Percentiles rank a stretch among this genome's conserved stretches.
Evolutionary conservation across 2,113 vertebrate genomes (phyloP).

Genomic region (Melanocharis versteri): DNA sequence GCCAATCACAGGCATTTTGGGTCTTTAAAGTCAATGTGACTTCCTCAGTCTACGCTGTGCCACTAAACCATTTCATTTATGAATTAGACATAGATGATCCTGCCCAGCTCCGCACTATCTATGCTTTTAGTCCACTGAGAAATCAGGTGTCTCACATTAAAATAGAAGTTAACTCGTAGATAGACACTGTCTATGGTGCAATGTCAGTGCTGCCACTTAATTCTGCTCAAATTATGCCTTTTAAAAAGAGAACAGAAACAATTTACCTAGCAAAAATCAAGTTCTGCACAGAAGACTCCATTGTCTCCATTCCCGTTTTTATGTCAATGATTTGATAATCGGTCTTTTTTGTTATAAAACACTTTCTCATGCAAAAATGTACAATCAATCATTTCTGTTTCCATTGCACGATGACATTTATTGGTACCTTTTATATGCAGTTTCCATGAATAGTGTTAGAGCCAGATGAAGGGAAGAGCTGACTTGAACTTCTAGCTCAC

Average conservation of each 20-base stretch:
- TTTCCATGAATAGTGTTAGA: constrained; percentile 25
- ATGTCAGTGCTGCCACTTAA: not conserved
- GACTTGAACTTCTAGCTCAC: constrained; percentile 27
- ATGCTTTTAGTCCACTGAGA: not conserved
- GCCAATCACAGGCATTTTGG: not conserved
- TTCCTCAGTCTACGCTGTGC: not conserved
- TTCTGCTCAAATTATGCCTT: not conserved
- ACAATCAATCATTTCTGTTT: constrained; percentile 41
- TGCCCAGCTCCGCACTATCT: not conserved
- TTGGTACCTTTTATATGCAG: not conserved
- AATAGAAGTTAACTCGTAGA: not conserved
- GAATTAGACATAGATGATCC: not conserved
- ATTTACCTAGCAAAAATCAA: not conserved
- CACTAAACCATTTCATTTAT: not conserved
- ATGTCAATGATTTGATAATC: constrained; percentile 9
- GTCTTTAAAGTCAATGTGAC: not conserved
- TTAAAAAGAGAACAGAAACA: not conserved
- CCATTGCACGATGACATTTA: not conserved
- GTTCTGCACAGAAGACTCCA: not conserved
- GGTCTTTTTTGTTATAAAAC: constrained; percentile 31
- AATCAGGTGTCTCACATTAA: not conserved
- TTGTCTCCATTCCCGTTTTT: not conserved
- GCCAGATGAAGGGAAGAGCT: constrained; percentile 22
- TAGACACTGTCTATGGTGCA: not conserved
- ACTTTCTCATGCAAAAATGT: constrained; percentile 20